Evolutionary conservation across 2,113 vertebrate genomes (phyloP).

Genomic region (Trematocara zebra): DNA sequence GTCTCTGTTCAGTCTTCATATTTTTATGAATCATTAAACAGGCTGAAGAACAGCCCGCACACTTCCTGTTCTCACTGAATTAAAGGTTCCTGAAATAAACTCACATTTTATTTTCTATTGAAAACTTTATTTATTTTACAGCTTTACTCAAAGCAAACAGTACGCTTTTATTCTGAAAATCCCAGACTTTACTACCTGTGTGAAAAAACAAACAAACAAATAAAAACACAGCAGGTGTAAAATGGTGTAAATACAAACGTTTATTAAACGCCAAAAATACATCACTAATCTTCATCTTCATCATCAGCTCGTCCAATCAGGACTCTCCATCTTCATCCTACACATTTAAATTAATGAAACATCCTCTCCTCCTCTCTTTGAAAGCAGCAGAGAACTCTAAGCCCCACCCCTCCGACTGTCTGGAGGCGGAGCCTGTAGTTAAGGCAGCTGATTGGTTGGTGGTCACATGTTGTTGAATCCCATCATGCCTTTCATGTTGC

Average conservation of each 20-base stretch:
- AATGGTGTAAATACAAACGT: slow-evolving; percentile 50
- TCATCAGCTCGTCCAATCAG: slow-evolving; percentile 14
- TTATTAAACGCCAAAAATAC: slow-evolving; percentile 60
- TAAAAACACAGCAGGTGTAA: background rate
- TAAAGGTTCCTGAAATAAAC: background rate
- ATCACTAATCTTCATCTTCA: background rate
- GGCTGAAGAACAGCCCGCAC: background rate
- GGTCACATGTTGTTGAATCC: slow-evolving; percentile 99
- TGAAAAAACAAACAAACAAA: background rate
- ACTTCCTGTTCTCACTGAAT: background rate
- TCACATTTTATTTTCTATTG: background rate
- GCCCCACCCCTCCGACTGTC: background rate
- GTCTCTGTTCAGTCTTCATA: background rate
- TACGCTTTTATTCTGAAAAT: background rate
- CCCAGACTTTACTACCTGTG: background rate
- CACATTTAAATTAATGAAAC: slow-evolving; percentile 25
- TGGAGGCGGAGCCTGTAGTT: slow-evolving; percentile 11
- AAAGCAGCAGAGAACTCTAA: slow-evolving; percentile 2
- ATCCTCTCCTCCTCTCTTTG: background rate
- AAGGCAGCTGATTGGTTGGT: slow-evolving; percentile 63
- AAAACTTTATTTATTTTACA: background rate
- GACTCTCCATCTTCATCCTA: background rate
- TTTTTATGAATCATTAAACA: background rate
- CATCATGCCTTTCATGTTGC: slow-evolving; percentile 99
- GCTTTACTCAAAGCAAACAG: background rate